Conservation (phyloP, 2,797 vertebrate genomes). For the Bovichtus diacanthus region DNA sequence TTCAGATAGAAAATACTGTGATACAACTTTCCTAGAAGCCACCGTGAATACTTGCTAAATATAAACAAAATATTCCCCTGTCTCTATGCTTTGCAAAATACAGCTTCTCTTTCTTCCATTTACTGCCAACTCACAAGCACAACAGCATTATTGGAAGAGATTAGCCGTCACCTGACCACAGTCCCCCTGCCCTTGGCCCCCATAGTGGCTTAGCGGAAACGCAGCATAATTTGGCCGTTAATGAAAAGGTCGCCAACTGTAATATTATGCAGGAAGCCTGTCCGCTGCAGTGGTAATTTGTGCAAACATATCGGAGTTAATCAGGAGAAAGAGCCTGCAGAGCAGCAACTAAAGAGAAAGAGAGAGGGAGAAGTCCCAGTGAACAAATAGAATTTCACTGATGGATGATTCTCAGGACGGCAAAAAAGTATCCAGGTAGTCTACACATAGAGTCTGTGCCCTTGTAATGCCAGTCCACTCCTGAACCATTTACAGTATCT, state of each 20-base stretch:
- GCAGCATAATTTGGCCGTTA: slow-evolving; percentile 48
- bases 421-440: slow-evolving; percentile 2
- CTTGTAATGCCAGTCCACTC: neutral
- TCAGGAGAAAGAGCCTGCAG: slow-evolving; percentile 41
- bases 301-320: slow-evolving; percentile 59
- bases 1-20: neutral
- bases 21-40: too few relatives aligned
- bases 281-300: slow-evolving; percentile 45
- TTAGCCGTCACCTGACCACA: slow-evolving; percentile 21
- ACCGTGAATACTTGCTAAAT: neutral
- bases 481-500: neutral
- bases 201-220: slow-evolving; percentile 6
- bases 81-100: neutral
- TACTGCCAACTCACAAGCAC: neutral
- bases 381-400: slow-evolving; percentile 14
- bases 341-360: slow-evolving; percentile 16
- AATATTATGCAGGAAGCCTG: slow-evolving; percentile 41
- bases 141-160: slow-evolving; percentile 25
- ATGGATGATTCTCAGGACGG: slow-evolving; percentile 30
- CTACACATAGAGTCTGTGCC: neutral
- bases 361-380: neutral
- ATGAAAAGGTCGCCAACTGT: slow-evolving; percentile 58
- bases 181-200: slow-evolving; percentile 5
- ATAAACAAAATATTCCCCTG: neutral
- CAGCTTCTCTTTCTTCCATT: neutral